These are phyloP conservation scores for Pygocentrus nattereri DNA, from an alignment of 2,797 vertebrate genomes.

Conservation along the genomic window DNA sequence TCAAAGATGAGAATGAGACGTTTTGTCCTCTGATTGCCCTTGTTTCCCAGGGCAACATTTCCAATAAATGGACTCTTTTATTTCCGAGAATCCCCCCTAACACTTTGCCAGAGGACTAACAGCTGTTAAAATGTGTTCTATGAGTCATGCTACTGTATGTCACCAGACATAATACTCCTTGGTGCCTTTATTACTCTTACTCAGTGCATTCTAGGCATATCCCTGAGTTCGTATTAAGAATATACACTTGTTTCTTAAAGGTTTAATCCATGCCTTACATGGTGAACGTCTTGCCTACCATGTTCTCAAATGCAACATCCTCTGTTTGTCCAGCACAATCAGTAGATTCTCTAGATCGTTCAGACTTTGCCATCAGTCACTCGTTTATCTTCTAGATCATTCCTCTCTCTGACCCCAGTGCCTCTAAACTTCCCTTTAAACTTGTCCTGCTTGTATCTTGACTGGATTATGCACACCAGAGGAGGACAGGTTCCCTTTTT, in stretches of 20 bases:
- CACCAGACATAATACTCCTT: background rate
- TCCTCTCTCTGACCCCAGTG: background rate
- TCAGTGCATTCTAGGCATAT: too few species aligned
- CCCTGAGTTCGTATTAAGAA: too few species aligned
- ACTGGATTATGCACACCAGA: background rate
- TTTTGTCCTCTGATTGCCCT: background rate
- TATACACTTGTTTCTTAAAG: too few species aligned
- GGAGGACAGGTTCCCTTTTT: background rate
- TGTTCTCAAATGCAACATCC: too few species aligned
- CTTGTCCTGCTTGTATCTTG: background rate
- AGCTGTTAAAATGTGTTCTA: background rate
- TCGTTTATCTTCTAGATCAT: background rate
- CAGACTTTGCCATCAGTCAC: background rate
- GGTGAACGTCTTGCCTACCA: too few species aligned
- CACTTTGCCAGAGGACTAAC: background rate
- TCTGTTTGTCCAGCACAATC: too few species aligned
- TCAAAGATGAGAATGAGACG: background rate
- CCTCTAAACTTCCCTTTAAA: background rate
- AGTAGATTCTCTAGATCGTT: background rate
- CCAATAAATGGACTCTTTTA: background rate
- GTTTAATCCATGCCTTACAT: too few species aligned
- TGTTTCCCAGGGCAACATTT: background rate
- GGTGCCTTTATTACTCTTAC: background rate
- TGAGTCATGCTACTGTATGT: background rate
- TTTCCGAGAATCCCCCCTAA: background rate